Percentiles rank a stretch among this genome's conserved stretches.
phyloP scores from a whole-genome alignment of 35 echinoderm and acorn worm genomes.

The Strongylocentrotus purpuratus region DNA sequence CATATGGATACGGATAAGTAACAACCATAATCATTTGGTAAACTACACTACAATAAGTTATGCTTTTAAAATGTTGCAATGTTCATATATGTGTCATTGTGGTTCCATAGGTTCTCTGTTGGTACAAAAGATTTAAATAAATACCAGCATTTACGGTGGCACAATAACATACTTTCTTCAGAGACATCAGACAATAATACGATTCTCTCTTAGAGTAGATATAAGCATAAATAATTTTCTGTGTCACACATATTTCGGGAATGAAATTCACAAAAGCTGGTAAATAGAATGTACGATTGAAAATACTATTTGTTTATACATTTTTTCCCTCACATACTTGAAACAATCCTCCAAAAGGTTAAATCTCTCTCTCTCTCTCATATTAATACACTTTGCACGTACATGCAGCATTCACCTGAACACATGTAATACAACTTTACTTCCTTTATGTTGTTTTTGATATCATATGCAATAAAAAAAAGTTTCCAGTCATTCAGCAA shows the following conservation, averaged over 20 bases:
- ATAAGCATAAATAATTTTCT: background rate
- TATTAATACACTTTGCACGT: too few species aligned
- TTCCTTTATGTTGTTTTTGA: background rate
- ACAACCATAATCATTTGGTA: too few species aligned
- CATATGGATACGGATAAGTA: too few species aligned
- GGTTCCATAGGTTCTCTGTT: background rate
- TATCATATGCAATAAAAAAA: background rate
- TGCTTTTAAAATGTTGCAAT: background rate
- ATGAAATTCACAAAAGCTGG: background rate
- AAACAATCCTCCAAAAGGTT: too few species aligned
- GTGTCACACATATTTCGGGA: background rate
- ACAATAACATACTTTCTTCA: background rate
- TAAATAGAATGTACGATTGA: background rate
- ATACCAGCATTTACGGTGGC: background rate
- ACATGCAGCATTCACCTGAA: background rate
- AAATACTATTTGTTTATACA: background rate
- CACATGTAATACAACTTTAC: background rate
- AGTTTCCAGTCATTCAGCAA: background rate
- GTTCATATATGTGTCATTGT: background rate
- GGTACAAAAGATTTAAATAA: background rate
- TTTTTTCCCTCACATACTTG: background rate
- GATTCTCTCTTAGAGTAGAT: background rate
- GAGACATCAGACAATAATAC: background rate
- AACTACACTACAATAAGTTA: too few species aligned
- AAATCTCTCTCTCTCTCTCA: too few species aligned